phyloP scores from a whole-genome alignment of 2,113 vertebrate genomes.

The Mixornis gularis region DNA sequence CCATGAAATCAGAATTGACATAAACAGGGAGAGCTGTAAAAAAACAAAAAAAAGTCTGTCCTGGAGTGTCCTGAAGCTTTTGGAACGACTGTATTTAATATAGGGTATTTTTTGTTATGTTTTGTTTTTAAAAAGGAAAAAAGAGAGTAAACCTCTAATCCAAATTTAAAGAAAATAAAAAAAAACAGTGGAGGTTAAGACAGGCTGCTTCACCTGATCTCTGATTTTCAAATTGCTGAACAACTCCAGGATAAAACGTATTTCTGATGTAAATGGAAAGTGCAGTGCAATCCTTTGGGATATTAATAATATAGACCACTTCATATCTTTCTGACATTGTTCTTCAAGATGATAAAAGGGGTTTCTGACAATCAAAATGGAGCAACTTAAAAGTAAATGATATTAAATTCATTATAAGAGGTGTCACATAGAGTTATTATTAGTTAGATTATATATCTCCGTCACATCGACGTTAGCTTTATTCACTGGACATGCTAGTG shows the following conservation, averaged over 20 bases:
- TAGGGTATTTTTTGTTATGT: not conserved
- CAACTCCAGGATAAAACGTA: not conserved
- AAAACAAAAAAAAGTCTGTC: not conserved
- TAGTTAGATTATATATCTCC: not conserved
- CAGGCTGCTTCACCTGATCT: not conserved
- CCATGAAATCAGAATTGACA: not conserved
- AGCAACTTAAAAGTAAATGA: not conserved
- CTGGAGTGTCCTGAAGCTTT: not conserved
- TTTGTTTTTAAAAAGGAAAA: not conserved
- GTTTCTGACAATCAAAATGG: not conserved
- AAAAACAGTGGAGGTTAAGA: not conserved
- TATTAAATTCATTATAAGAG: not conserved
- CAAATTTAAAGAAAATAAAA: not conserved
- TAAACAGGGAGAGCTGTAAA: not conserved
- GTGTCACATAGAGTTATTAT: not conserved
- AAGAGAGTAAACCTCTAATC: not conserved
- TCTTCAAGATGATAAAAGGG: not conserved
- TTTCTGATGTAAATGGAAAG: not conserved
- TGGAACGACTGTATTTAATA: not conserved
- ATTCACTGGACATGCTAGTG: not conserved
- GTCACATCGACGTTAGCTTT: fast-evolving
- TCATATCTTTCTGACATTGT: not conserved
- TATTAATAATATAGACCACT: not conserved
- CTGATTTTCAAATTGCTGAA: not conserved
- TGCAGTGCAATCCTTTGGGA: not conserved